Evolutionary conservation across 2,113 vertebrate species (phyloP), one percentile per base, ranked within the genome.

Genomic region (Agapornis roseicollis): DNA sequence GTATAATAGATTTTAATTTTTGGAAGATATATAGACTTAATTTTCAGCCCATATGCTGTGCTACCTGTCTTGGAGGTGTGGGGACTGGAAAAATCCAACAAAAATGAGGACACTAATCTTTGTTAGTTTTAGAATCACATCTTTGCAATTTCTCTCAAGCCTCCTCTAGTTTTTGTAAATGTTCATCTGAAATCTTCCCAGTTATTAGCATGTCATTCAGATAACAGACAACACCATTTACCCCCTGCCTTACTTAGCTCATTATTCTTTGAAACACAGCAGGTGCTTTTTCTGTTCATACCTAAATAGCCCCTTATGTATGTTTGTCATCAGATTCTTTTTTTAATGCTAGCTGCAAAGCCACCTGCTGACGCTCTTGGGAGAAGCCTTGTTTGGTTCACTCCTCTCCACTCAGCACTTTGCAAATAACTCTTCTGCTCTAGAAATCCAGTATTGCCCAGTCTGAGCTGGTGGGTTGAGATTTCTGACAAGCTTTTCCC

Each of bases 181-280:
- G 86, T 73, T 92, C 66, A 81, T 95, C 41, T 91, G 79, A 95
- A 93, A 80, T 93, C 41, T 89, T 92, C 63, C 66, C 87, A 66
- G 84, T 91, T 95, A 93, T 95, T 96, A 96, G 85, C 49, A 53
- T 82, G 81, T 93, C 94, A 91, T 93, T 46, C 37, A 82, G 66
- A 77, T 85, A 94, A 96, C 63, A 96, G 96, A 95, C 81, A 97
- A 44, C 58, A 95, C 28, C 41, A 95, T 94, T 94, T 95, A 94
- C 93, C 93, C 93, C 93, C 95, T 91, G 89, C 94, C 81, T 94
- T 73, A 61, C 66, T 76, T 70, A 80, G 70, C 53, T 94, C 89
- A 93, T 96, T 95, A 88, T 85, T 96, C 96, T 91, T 89, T 93
- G 89, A 91, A 91, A 82, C 93, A 65, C 94, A 96, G 96, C 74